Base-by-base conservation (phyloP, 2,888 invertebrate genomes). In the Aphidoletes aphidimyza region DNA sequence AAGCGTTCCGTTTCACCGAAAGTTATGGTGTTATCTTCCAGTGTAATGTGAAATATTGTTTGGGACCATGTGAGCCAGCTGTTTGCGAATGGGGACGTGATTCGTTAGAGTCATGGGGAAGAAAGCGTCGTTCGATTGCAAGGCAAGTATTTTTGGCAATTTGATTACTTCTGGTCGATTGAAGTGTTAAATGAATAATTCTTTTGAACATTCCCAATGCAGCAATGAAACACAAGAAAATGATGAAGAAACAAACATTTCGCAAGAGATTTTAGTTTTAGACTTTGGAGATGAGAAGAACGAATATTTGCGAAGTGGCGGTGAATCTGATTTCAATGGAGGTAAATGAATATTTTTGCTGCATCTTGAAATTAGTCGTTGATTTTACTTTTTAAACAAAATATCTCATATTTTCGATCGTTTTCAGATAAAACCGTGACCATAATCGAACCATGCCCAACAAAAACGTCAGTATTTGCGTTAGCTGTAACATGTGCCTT, bases 11-110 rank as follows among this genome's bases (percentile, higher is more conserved):
- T 88, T 98, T 98, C 89, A 98, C 97, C 0, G 97, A 98, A 89
- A 97, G 97, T 17, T 98, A 98, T 88, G 97, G 97, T 84, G 97
- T 98, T 86, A 98, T 98, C 89, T 98, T 98, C 94, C 97, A 98
- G 89, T 98, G 97, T 90, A 98, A 98, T 90, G 97, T 98, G 87
- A 97, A 97, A 89, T 98, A 98, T 90, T 98, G 97, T 88, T 92
- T 98, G 86, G 97, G 97, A 88, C 97, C 96, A 87, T 98, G 97
- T 88, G 97, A 97, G 89, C 96, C 97, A 87, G 96, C 96, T 86
- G 94, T 96, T 84, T 97, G 97, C 89, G 96, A 96, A 91, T 96
- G 95, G 94, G 97, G 96, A 87, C 93, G 95, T 88, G 97, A 97
- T 88, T 95, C 96, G 9, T 92, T 96, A 85, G 96, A 97, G 89